phyloP scores from a whole-genome alignment of 1,140 invertebrate genomes.

The Megathymus violae region DNA sequence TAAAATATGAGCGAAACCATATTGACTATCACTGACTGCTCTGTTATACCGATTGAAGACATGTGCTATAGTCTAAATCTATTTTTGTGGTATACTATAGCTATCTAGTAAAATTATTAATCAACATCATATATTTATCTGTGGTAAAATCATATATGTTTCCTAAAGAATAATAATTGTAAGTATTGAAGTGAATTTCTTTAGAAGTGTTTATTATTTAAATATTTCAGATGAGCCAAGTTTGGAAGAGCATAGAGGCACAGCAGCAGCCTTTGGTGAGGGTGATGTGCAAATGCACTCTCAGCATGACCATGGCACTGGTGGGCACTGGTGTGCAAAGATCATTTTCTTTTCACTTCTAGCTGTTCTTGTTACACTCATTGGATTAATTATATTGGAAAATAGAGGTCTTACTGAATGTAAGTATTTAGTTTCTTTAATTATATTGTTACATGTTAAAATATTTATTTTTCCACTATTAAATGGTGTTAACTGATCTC shows the following conservation, averaged over 20 bases:
- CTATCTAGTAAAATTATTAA: no score
- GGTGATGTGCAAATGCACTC: slow-evolving; percentile 90
- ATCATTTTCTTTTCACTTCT: slow-evolving; percentile 91
- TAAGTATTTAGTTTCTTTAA: slow-evolving; percentile 82
- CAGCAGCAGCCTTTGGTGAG: slow-evolving; percentile 70
- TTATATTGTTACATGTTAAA: no score
- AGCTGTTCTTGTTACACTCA: slow-evolving; percentile 87
- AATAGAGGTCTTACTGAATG: slow-evolving; percentile 90
- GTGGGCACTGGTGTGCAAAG: slow-evolving; percentile 92
- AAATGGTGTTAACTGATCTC: no score
- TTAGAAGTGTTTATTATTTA: slow-evolving; percentile 12
- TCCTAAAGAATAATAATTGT: no score
- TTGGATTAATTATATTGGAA: slow-evolving; percentile 91
- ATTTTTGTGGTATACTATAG: slow-evolving; percentile 3
- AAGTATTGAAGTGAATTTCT: no score
- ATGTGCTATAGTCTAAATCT: neutral
- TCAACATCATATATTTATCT: no score
- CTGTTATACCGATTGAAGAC: neutral
- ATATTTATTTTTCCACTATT: no score
- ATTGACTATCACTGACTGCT: neutral
- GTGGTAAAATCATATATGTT: no score
- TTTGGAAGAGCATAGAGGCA: slow-evolving; percentile 70
- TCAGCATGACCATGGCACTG: slow-evolving; percentile 89
- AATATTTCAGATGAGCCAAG: slow-evolving; percentile 66
- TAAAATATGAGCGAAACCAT: neutral